These are phyloP conservation scores for Tetragonula carbonaria DNA, from an alignment of 2,888 invertebrate species.

Conservation along the genomic window DNA sequence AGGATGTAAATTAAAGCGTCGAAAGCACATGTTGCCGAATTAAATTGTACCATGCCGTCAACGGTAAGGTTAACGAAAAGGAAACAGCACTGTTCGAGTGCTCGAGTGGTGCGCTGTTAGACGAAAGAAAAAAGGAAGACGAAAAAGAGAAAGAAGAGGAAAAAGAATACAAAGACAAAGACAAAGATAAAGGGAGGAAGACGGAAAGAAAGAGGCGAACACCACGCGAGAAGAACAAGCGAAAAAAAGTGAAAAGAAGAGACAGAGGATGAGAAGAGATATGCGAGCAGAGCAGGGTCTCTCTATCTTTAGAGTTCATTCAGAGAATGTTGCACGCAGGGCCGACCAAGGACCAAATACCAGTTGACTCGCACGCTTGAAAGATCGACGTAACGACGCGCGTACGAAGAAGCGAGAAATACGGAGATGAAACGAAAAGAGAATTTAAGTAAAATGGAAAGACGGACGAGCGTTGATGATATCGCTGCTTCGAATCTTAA, in stretches of 20 bases:
- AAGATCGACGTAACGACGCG: constrained; percentile 1
- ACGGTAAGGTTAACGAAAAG: constrained; percentile 34
- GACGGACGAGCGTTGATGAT: not conserved
- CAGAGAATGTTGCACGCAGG: constrained; percentile 74
- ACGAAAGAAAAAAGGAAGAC: not conserved
- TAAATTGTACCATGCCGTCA: constrained; percentile 15
- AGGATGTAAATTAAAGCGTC: not conserved
- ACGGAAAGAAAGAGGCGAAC: not conserved
- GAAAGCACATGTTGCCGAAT: constrained; percentile 10
- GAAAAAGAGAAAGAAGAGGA: not conserved
- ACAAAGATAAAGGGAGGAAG: constrained; percentile 15
- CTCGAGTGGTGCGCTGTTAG: constrained; percentile 6
- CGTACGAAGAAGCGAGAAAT: constrained; percentile 8
- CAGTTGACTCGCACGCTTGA: constrained; percentile 69
- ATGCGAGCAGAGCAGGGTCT: constrained; percentile 2
- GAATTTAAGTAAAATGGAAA: not conserved
- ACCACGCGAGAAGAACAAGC: constrained; percentile 12
- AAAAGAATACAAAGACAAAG: too few species aligned
- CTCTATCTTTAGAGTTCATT: constrained; percentile 80
- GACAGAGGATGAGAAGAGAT: constrained; percentile 27
- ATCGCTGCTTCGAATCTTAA: not conserved
- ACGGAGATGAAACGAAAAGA: not conserved
- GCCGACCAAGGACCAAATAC: constrained; percentile 63
- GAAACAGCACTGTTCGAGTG: constrained; percentile 8
- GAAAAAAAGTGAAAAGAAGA: constrained; percentile 20